Percentiles rank a stretch among this genome's conserved stretches.
Evolutionary conservation across 2,113 vertebrate species (phyloP).

Genomic region (Gopherus evgoodei): DNA sequence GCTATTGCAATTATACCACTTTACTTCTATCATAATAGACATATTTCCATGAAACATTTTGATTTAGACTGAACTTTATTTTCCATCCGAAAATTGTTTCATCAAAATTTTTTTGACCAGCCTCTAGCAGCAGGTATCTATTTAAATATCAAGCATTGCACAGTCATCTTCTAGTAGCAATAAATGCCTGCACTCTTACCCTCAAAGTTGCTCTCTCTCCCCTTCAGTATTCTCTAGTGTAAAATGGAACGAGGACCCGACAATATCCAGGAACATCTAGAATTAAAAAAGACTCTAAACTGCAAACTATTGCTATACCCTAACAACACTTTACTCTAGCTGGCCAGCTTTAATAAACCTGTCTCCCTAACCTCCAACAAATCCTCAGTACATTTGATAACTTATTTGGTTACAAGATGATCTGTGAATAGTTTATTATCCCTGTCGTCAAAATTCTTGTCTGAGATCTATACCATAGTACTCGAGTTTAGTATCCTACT

Average conservation of each 20-base stretch:
- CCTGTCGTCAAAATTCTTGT: constrained; percentile 35
- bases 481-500: constrained; percentile 33
- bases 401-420: not conserved
- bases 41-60: not conserved
- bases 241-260: constrained; percentile 14
- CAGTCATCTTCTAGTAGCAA: no score
- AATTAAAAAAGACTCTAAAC: constrained; percentile 39
- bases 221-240: constrained; percentile 25
- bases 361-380: constrained; percentile 5
- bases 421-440: constrained; percentile 23
- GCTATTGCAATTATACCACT: not conserved
- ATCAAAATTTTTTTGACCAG: not conserved
- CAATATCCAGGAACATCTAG: constrained; percentile 17
- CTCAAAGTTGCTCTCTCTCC: not conserved
- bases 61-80: not conserved
- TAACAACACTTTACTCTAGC: constrained; percentile 36
- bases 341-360: not conserved
- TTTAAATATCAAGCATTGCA: not conserved
- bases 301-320: constrained; percentile 47
- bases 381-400: not conserved
- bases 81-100: not conserved
- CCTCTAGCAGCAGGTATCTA: not conserved
- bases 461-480: not conserved
- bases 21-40: not conserved
- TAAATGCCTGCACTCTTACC: not conserved